phyloP scores from a whole-genome alignment of 2,888 invertebrate species.

The Tetrapedia diversipes region DNA sequence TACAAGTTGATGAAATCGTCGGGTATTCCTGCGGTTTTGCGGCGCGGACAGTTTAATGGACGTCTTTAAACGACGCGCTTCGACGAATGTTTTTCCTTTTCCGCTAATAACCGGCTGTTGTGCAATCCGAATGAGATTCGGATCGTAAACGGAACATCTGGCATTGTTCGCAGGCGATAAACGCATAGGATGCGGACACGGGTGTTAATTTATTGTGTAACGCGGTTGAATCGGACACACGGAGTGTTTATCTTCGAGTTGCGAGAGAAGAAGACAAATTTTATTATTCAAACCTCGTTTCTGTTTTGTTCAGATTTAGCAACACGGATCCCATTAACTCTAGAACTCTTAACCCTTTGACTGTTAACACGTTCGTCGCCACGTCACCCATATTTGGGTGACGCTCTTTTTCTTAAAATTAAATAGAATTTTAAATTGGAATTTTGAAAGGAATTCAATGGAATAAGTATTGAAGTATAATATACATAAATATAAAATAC shows the following conservation, averaged over 20 bases:
- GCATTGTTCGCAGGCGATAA: slow-evolving; percentile 19
- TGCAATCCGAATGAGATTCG: neutral
- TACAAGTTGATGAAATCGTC: slow-evolving; percentile 41
- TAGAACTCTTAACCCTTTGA: too few species aligned
- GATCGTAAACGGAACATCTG: slow-evolving; percentile 40
- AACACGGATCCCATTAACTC: too few species aligned
- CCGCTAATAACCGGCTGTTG: slow-evolving; percentile 36
- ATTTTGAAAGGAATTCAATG: too few species aligned
- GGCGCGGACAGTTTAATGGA: slow-evolving; percentile 22
- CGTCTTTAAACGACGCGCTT: slow-evolving; percentile 18
- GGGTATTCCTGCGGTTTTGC: slow-evolving; percentile 16
- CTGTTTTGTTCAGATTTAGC: too few species aligned
- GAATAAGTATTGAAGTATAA: too few species aligned
- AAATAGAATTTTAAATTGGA: too few species aligned
- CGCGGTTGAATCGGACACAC: neutral
- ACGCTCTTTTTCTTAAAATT: too few species aligned
- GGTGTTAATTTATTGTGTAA: slow-evolving; percentile 28
- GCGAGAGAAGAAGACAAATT: too few species aligned
- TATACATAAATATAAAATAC: too few species aligned
- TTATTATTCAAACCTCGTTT: too few species aligned
- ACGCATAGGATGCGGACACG: neutral
- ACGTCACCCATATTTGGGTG: too few species aligned
- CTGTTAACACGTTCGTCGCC: too few species aligned
- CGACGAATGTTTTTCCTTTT: slow-evolving; percentile 12
- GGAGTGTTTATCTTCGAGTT: neutral